These are phyloP conservation scores for Caenorhabditis zanzibari DNA, from an alignment of 2,888 invertebrate genomes.

Conservation along the genomic window DNA sequence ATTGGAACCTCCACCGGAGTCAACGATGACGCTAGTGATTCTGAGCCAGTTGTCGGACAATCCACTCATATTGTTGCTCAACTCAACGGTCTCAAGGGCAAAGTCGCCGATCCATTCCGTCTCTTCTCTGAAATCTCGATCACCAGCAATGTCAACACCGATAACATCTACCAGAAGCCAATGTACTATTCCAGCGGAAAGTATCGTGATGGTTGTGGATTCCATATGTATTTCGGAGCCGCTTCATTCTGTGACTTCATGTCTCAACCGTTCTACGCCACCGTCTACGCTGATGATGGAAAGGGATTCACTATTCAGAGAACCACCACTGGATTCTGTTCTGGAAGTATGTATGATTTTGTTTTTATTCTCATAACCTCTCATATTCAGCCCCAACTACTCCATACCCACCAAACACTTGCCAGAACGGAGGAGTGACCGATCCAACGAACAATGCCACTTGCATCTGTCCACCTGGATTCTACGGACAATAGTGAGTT, in stretches of 20 bases:
- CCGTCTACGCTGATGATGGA: slow-evolving; percentile 78
- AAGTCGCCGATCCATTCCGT: slow-evolving; percentile 74
- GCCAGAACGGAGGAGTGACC: slow-evolving; percentile 77
- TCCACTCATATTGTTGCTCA: slow-evolving; percentile 75
- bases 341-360: slow-evolving; percentile 45
- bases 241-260: slow-evolving; percentile 73
- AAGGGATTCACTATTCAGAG: slow-evolving; percentile 77
- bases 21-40: slow-evolving; percentile 66
- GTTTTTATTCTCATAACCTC: neutral
- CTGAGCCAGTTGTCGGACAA: slow-evolving; percentile 69
- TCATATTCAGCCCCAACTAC: slow-evolving; percentile 63
- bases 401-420: slow-evolving; percentile 68
- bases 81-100: slow-evolving; percentile 73
- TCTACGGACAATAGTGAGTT: slow-evolving; percentile 71
- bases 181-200: slow-evolving; percentile 77
- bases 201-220: slow-evolving; percentile 75
- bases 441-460: slow-evolving; percentile 72
- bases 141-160: slow-evolving; percentile 69
- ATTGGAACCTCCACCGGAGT: slow-evolving; percentile 67
- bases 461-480: slow-evolving; percentile 76
- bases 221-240: slow-evolving; percentile 78
- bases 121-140: slow-evolving; percentile 78
- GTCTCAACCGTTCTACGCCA: slow-evolving; percentile 76
- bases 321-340: slow-evolving; percentile 74
- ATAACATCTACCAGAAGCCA: slow-evolving; percentile 67